Percentiles rank a stretch among this genome's conserved stretches.
phyloP scores from a whole-genome alignment of 1,140 invertebrate genomes.

The Spodoptera frugiperda region DNA sequence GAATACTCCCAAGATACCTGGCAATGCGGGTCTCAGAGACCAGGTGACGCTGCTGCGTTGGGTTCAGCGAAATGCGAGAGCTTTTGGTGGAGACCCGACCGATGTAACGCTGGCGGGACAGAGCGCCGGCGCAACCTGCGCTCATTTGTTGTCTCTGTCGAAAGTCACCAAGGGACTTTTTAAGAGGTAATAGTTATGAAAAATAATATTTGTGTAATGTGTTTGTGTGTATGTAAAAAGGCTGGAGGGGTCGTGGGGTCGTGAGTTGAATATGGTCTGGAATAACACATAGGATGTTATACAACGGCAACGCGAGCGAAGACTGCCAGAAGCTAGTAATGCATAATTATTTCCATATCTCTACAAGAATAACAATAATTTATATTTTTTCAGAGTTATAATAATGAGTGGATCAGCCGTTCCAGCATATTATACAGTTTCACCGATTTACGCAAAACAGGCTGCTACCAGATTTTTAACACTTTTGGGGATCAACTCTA shows the following conservation, averaged over 20 bases:
- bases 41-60: constrained; percentile 88
- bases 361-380: too few relatives aligned
- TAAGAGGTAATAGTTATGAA: constrained; percentile 56
- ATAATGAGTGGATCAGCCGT: constrained; percentile 72
- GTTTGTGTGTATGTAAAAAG: too few relatives aligned
- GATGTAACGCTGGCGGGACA: constrained; percentile 88
- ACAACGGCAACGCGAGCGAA: too few relatives aligned
- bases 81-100: constrained; percentile 89
- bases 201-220: too few relatives aligned
- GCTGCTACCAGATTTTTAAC: constrained; percentile 59
- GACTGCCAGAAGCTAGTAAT: too few relatives aligned
- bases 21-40: constrained; percentile 90
- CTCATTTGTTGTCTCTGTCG: constrained; percentile 82
- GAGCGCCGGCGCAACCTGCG: constrained; percentile 86
- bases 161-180: constrained; percentile 73
- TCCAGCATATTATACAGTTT: constrained; percentile 62
- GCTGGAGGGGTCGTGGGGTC: too few relatives aligned
- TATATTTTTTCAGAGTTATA: constrained; percentile 66
- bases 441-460: constrained; percentile 61
- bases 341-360: too few relatives aligned
- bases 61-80: constrained; percentile 88
- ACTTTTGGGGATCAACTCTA: constrained; percentile 61
- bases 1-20: constrained; percentile 87
- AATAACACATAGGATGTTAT: too few relatives aligned
- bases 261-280: too few relatives aligned